Evolutionary conservation across 1,140 invertebrate species (phyloP).

Genomic region (Coenobita brevimanus): DNA sequence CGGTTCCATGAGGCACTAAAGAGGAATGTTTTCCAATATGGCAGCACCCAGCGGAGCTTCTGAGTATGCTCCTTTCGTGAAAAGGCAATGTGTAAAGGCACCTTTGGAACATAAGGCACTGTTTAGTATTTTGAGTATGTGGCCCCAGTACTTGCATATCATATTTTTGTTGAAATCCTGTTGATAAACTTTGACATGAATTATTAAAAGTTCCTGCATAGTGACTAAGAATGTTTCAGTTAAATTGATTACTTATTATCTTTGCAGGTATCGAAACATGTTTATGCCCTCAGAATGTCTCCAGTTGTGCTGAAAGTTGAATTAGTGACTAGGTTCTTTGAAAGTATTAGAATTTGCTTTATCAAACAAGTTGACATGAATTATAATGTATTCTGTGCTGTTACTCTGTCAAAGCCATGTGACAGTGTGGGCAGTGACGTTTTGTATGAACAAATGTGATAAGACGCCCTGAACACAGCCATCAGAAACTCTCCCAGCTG

Average conservation of each 20-base stretch:
- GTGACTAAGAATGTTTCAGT: background rate
- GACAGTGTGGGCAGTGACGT: background rate
- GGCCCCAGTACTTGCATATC: too few species aligned
- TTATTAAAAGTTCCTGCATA: background rate
- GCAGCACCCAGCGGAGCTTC: too few species aligned
- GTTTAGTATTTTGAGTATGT: too few species aligned
- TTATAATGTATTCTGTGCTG: background rate
- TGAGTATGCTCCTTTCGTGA: too few species aligned
- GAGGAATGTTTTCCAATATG: too few species aligned
- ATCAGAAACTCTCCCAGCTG: background rate
- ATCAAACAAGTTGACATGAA: background rate
- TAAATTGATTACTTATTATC: background rate
- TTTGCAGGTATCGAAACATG: constrained; percentile 14
- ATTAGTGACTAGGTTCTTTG: constrained; percentile 12
- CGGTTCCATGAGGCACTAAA: too few species aligned
- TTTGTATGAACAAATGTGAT: background rate
- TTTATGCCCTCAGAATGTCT: constrained; percentile 10
- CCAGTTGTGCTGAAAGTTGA: constrained; percentile 34
- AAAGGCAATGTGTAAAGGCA: too few species aligned
- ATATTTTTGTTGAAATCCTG: too few species aligned
- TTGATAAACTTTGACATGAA: background rate
- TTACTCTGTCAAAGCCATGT: background rate
- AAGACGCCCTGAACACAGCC: too few species aligned
- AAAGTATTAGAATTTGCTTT: background rate
- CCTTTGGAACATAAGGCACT: too few species aligned